Base-by-base conservation (phyloP, 2,888 invertebrate species). In the Elysia crispata region DNA sequence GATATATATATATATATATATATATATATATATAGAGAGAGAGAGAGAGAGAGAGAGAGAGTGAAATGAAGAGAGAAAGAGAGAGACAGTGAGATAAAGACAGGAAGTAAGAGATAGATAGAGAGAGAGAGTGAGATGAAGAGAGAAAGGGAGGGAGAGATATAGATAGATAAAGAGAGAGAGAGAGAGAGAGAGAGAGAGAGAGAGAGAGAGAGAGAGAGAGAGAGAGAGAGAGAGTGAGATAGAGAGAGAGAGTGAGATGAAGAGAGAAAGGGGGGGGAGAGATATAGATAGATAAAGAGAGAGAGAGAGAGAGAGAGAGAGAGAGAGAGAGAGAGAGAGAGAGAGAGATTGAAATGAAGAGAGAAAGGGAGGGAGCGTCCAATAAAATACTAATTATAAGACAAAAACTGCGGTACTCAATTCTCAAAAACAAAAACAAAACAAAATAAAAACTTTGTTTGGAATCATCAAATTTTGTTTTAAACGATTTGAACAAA, bases 121-220 rank as follows among this genome's bases (percentile, higher is more conserved):
- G 3, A 41, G 11, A 41, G 41, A 41, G 11, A 41, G 11, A 11
- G 13, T 60, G 60, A 54, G 73, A 73, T 50, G 50, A 18, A 50
- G 73, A 73, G 73, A 73, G 73, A 73, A 50, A 73, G 54, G 23
- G 73, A 73, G 73, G 50, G 73, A 73, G 73, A 73, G 50, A 73
- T 50, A 73, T 23, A 73, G 54, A 73, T n/a, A n/a, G n/a, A n/a
- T n/a, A n/a, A n/a, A 74, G 57, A 49, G 72, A 73, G 73, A 73
- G 49, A 50, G 73, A 73, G 73, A 73, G 73, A 73, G 73, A 73
- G 54, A 50, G 73, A 73, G 73, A 73, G 73, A 73, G 73, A 72
- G 50, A 73, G 73, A 73, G 54, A 73, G 54, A 73, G 73, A 73
- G 54, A 50, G 73, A 60, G 74, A 74, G 30, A 74, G 74, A 74